phyloP scores from a whole-genome alignment of 2,113 vertebrate genomes.

The Bubalus kerabau region DNA sequence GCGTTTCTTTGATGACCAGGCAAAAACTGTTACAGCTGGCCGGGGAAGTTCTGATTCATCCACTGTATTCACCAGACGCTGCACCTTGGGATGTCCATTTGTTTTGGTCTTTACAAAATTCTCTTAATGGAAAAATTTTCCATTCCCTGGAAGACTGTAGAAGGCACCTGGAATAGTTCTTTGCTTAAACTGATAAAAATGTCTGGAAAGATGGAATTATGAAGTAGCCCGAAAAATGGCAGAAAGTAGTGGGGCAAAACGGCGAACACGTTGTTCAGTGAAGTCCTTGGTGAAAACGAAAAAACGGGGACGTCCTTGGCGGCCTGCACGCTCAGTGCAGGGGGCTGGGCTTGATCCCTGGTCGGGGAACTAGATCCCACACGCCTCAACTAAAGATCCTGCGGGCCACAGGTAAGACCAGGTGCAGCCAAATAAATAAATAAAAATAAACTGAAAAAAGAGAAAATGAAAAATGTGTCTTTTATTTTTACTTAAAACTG shows the following conservation, averaged over 20 bases:
- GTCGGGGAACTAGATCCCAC: background rate
- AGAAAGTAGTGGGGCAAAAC: background rate
- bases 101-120: background rate
- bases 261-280: fast-evolving
- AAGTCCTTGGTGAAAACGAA: background rate
- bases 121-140: background rate
- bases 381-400: background rate
- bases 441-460: background rate
- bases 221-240: background rate
- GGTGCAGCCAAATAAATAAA: background rate
- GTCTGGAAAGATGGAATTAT: background rate
- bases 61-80: fast-evolving
- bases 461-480: background rate
- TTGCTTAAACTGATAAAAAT: background rate
- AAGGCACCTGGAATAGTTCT: background rate
- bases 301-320: background rate
- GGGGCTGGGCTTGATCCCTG: background rate
- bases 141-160: background rate
- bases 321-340: background rate
- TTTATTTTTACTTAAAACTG: background rate
- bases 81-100: background rate
- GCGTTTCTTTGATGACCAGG: background rate
- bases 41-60: background rate
- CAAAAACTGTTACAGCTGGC: background rate
- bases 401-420: background rate